Percentiles rank a stretch among this genome's conserved stretches.
Evolutionary conservation across 2,888 invertebrate species (phyloP).

Genomic region (Drosophila prostipennis): DNA sequence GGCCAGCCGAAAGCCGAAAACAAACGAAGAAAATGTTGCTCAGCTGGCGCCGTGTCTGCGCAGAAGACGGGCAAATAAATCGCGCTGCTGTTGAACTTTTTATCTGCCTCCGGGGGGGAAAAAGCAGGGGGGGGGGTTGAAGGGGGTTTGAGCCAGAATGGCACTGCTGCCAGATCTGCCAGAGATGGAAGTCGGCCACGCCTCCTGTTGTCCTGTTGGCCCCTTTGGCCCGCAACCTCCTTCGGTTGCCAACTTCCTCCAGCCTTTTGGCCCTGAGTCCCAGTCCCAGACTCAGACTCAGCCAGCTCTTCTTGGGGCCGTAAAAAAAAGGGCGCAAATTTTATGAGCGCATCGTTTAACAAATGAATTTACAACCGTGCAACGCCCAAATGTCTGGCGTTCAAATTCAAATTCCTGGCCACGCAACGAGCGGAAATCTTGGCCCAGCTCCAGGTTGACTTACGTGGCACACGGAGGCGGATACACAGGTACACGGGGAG

Average conservation of each 20-base stretch:
- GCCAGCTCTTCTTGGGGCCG: constrained; percentile 26
- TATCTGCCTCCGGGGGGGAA: constrained; percentile 61
- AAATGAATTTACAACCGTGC: constrained; percentile 85
- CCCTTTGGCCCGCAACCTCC: constrained; percentile 11
- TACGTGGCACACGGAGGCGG: constrained; percentile 74
- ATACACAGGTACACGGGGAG: constrained; percentile 45
- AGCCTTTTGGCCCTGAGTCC: constrained; percentile 14
- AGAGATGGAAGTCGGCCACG: constrained; percentile 61
- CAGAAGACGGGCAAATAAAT: constrained; percentile 79
- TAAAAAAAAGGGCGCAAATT: constrained; percentile 78
- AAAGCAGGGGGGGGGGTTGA: constrained; percentile 2
- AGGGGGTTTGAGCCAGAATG: constrained; percentile 48
- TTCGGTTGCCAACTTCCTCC: constrained; percentile 51
- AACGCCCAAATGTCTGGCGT: constrained; percentile 85
- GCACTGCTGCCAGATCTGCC: constrained; percentile 64
- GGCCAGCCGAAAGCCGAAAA: constrained; percentile 11
- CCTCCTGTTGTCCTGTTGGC: constrained; percentile 62
- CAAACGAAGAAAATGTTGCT: constrained; percentile 35
- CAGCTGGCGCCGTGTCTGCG: constrained; percentile 74
- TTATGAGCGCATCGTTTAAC: constrained; percentile 85
- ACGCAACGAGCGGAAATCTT: constrained; percentile 33
- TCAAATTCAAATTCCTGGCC: constrained; percentile 82
- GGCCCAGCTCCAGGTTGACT: constrained; percentile 52
- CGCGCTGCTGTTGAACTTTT: constrained; percentile 81
- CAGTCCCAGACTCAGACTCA: too few species aligned